These are phyloP conservation scores for Schizothorax lantsangensis DNA, from an alignment of 2,797 vertebrate genomes.

Conservation along the genomic window DNA sequence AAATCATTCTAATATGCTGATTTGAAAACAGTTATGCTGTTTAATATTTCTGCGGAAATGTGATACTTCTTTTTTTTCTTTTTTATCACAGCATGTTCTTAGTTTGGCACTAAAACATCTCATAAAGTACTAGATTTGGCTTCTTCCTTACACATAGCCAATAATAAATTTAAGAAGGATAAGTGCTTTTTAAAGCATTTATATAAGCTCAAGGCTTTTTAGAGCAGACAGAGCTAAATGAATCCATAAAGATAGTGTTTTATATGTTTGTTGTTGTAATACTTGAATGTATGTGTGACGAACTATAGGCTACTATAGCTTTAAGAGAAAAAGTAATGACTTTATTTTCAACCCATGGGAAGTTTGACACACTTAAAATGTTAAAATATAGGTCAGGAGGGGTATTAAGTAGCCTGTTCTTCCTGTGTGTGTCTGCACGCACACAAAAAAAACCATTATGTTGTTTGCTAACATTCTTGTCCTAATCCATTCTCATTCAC, in stretches of 20 bases:
- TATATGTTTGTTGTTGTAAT: constrained; percentile 27
- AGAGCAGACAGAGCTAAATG: not conserved
- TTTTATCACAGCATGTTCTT: not conserved
- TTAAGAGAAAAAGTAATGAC: constrained; percentile 15
- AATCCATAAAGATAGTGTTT: not conserved
- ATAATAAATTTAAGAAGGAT: not conserved
- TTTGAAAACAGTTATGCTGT: not conserved
- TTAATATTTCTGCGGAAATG: not conserved
- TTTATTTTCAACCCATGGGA: constrained; percentile 31
- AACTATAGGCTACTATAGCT: not conserved
- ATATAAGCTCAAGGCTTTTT: not conserved
- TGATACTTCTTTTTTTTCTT: too few species aligned
- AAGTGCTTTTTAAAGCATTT: not conserved
- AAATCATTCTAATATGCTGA: not conserved
- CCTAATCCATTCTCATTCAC: constrained; percentile 24
- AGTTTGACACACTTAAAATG: constrained; percentile 26
- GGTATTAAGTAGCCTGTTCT: not conserved
- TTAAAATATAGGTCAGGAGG: constrained; percentile 41
- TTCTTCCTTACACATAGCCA: not conserved
- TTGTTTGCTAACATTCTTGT: constrained; percentile 35
- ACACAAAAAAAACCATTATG: constrained; percentile 15
- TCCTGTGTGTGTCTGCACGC: constrained; percentile 25
- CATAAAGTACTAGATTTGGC: not conserved
- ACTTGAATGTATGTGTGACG: not conserved
- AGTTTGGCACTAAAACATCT: not conserved